Conservation (phyloP, 2,113 vertebrate genomes). For the Aegotheles bennettii region DNA sequence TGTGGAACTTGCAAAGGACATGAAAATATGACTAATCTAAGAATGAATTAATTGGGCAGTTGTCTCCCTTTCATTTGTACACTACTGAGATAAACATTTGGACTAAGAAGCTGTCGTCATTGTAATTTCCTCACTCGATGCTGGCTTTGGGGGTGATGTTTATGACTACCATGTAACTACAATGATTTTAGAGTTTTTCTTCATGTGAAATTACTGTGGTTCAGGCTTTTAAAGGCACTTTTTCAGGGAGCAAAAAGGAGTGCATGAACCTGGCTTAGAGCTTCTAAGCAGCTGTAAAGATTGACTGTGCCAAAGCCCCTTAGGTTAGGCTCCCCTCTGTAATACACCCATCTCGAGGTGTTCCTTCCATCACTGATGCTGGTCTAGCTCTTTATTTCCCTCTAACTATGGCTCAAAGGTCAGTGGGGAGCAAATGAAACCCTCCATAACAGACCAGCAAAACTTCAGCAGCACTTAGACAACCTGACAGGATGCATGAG, state of each 20-base stretch:
- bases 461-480: background rate
- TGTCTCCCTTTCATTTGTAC: background rate
- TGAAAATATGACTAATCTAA: background rate
- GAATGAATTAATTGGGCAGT: slow-evolving; percentile 17
- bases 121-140: background rate
- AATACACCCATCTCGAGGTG: background rate
- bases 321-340: background rate
- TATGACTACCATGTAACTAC: background rate
- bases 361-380: background rate
- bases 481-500: background rate
- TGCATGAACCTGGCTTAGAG: background rate
- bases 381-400: background rate
- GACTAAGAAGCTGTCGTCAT: background rate
- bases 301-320: background rate
- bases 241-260: background rate
- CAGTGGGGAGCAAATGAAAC: background rate
- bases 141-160: background rate
- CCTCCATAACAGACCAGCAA: background rate
- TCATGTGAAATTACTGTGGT: background rate
- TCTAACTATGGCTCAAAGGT: background rate
- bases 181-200: background rate
- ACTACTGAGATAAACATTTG: slow-evolving; percentile 21
- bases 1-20: background rate
- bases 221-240: background rate
- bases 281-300: background rate